Conservation (phyloP, 2,113 vertebrate genomes). For the Istiophorus platypterus region DNA sequence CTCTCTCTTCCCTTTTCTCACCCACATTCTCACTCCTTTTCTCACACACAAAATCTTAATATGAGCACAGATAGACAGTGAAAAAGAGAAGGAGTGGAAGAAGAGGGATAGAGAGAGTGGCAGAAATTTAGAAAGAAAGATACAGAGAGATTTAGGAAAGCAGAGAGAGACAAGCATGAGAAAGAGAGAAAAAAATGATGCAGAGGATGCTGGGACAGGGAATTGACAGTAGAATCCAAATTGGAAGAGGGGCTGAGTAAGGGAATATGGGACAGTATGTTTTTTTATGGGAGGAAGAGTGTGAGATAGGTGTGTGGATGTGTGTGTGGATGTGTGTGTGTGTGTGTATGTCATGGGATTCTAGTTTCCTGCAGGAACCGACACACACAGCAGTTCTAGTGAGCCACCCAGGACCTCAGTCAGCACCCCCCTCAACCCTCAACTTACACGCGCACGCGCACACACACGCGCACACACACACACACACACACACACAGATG, state of each 20-base stretch:
- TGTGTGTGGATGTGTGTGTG: slow-evolving; percentile 56
- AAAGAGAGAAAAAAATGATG: slow-evolving; percentile 33
- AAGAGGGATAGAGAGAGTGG: slow-evolving; percentile 9
- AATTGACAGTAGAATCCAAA: slow-evolving; percentile 56
- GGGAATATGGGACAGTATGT: slow-evolving; percentile 70
- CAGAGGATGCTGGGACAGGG: slow-evolving; percentile 46
- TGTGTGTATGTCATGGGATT: slow-evolving; percentile 76
- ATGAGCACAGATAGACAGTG: slow-evolving; percentile 57
- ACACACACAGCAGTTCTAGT: slow-evolving; percentile 84
- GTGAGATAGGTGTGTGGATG: slow-evolving; percentile 52
- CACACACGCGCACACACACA: slow-evolving; percentile 27
- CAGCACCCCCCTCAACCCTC: slow-evolving; percentile 78
- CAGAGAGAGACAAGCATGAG: slow-evolving; percentile 25
- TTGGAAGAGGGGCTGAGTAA: slow-evolving; percentile 72
- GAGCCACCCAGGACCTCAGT: slow-evolving; percentile 86
- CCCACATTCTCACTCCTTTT: slow-evolving; percentile 13
- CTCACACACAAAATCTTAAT: slow-evolving; percentile 16
- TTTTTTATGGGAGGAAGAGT: slow-evolving; percentile 56
- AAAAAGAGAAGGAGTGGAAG: slow-evolving; percentile 12
- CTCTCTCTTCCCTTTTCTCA: slow-evolving; percentile 32
- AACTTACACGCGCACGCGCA: slow-evolving; percentile 46
- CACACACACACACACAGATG: slow-evolving; percentile 43
- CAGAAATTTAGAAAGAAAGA: slow-evolving; percentile 12
- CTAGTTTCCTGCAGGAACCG: slow-evolving; percentile 84
- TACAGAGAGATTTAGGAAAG: not conserved